Conservation (phyloP, 2,113 vertebrate species). For the Hyperopisus bebe region DNA sequence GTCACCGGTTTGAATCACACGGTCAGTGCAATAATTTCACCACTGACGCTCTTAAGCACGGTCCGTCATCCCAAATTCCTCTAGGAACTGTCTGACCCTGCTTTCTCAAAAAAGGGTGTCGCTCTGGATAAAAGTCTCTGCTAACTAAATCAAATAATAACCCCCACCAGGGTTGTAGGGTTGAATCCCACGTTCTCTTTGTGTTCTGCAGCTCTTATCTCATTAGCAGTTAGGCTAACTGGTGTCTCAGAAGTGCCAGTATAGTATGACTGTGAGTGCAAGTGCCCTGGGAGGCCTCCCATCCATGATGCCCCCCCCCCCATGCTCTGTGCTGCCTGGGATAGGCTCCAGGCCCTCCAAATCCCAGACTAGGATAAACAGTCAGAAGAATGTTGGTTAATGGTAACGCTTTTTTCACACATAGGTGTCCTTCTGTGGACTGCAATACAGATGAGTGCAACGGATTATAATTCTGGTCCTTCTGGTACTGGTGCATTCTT, state of each 20-base stretch:
- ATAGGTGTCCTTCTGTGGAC: not conserved
- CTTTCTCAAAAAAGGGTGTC: not conserved
- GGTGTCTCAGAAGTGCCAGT: not conserved
- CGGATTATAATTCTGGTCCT: not conserved
- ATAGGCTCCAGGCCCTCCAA: not conserved
- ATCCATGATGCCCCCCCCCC: not conserved
- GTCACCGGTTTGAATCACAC: not conserved
- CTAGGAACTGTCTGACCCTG: not conserved
- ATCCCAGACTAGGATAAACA: not conserved
- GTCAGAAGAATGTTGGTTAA: not conserved
- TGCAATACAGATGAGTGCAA: not conserved
- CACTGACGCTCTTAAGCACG: not conserved
- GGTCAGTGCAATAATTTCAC: not conserved
- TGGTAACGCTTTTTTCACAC: not conserved
- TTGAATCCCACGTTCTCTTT: not conserved
- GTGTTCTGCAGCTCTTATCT: not conserved
- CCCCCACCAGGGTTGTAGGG: not conserved
- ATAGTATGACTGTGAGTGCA: not conserved
- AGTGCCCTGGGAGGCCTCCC: not conserved
- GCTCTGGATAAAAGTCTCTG: not conserved
- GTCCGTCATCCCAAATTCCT: no score
- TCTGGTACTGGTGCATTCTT: not conserved
- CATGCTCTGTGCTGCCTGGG: not conserved
- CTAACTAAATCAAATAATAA: not conserved
- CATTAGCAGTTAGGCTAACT: not conserved